Base-by-base conservation (phyloP, 1,140 invertebrate genomes). In the Listronotus bonariensis region DNA sequence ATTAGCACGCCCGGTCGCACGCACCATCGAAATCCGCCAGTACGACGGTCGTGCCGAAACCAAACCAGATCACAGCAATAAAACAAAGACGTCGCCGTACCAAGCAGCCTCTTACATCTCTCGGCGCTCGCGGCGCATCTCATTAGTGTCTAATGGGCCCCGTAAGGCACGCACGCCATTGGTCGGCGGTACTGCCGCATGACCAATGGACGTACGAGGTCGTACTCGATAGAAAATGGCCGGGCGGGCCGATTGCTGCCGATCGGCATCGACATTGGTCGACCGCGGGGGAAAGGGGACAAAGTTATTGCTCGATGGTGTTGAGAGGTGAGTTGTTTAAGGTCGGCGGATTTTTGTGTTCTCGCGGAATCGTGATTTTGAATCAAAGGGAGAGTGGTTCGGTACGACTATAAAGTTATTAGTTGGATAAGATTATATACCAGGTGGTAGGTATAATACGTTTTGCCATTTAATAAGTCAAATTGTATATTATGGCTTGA, bases 141-240 rank as follows among this genome's bases (percentile, higher is more conserved):
- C 56, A 59, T 59, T 59, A 59, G 56, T 61, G 12, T 36, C 58
- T 32, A 51, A 41, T 52, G 48, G 58, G 48, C n/a, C 52, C 32
- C n/a, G 14, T 5, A 6, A 26, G 32, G 14, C 18, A n/a, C 36
- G 46, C 58, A 31, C 45, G 11, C 43, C 36, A 61, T 61, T 61
- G 58, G 58, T 20, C 46, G 20, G 12, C 17, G 36, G 15, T n/a
- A n/a, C 4, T 12, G 17, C 46, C 31, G 43, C 45, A 11, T 46
- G 58, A 40, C 58, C 58, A 61, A 61, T 61, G 36, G 38, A 12
- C 58, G 26, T 10, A 6, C 58, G 58, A 49, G 45, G 36, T 49
- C 26, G 45, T 18, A 15, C 32, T 34, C 48, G 10, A 49, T 41
- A 61, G 58, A 61, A 61, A 61, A 61, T 61, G 58, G 58, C 58